A percentile compares a stretch with the other conserved stretches of the same genome.
phyloP scores from a whole-genome alignment of 2,888 invertebrate genomes.

The Danaus chrysippus region DNA sequence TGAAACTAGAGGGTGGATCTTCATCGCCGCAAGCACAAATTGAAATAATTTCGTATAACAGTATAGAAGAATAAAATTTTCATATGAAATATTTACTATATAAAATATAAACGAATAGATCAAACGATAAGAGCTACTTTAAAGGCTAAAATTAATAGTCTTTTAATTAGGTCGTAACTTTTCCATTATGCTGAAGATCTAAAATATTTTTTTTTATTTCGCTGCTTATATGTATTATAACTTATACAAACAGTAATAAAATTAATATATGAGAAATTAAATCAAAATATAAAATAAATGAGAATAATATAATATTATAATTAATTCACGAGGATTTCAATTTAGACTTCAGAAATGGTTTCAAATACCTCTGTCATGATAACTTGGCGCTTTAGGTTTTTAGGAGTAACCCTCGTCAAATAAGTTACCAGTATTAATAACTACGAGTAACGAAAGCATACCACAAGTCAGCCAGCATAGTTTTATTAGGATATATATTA shows the following conservation, averaged over 20 bases:
- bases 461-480: background rate
- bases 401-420: constrained; percentile 7
- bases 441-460: background rate
- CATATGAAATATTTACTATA: background rate
- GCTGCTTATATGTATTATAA: too few relatives aligned
- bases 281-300: too few relatives aligned
- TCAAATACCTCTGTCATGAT: background rate
- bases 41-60: constrained; percentile 60
- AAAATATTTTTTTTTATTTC: too few relatives aligned
- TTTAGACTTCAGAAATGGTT: background rate
- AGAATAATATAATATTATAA: background rate
- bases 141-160: too few relatives aligned
- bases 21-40: constrained; percentile 56
- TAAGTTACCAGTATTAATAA: constrained; percentile 8
- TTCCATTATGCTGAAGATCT: too few relatives aligned
- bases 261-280: too few relatives aligned
- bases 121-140: too few relatives aligned
- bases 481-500: background rate
- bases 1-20: constrained; percentile 72
- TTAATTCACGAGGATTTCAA: background rate
- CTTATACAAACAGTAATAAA: too few relatives aligned
- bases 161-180: too few relatives aligned
- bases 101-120: too few relatives aligned
- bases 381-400: constrained; percentile 4
- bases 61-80: constrained; percentile 30